These are phyloP conservation scores for Fratercula arctica DNA, from an alignment of 2,797 vertebrate species.

Conservation along the genomic window DNA sequence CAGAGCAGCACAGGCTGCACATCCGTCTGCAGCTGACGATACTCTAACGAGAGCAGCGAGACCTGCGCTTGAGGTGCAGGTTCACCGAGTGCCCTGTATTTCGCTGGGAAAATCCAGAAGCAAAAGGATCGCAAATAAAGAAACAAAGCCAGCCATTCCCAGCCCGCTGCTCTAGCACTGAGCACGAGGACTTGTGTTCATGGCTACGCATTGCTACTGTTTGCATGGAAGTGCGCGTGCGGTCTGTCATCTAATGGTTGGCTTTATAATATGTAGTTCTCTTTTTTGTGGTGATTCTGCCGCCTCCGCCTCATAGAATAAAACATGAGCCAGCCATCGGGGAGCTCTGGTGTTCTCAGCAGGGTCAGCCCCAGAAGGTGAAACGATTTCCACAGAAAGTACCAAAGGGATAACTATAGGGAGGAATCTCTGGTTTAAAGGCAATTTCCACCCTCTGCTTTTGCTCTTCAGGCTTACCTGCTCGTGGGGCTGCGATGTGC, in stretches of 20 bases:
- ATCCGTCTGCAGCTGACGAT: background rate
- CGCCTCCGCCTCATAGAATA: fast-evolving
- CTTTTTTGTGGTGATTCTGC: background rate
- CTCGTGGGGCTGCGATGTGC: fast-evolving
- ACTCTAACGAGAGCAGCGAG: background rate
- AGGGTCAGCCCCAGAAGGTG: background rate
- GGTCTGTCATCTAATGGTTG: background rate
- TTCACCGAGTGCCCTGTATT: fast-evolving
- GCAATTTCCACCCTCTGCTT: background rate
- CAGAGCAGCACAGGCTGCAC: background rate
- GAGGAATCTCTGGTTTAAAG: background rate
- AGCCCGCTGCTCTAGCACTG: background rate
- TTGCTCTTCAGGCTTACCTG: background rate
- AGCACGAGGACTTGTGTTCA: fast-evolving
- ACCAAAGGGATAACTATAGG: fast-evolving
- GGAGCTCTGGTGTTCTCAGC: background rate
- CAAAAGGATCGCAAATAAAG: background rate
- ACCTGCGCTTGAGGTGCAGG: fast-evolving
- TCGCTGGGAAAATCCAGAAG: fast-evolving
- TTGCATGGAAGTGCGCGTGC: background rate
- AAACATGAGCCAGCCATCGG: fast-evolving
- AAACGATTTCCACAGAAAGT: background rate
- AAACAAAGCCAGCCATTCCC: fast-evolving
- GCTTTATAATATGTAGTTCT: background rate
- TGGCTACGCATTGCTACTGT: background rate